phyloP scores from a whole-genome alignment of 1,140 invertebrate genomes.

The Neodiprion virginianus region DNA sequence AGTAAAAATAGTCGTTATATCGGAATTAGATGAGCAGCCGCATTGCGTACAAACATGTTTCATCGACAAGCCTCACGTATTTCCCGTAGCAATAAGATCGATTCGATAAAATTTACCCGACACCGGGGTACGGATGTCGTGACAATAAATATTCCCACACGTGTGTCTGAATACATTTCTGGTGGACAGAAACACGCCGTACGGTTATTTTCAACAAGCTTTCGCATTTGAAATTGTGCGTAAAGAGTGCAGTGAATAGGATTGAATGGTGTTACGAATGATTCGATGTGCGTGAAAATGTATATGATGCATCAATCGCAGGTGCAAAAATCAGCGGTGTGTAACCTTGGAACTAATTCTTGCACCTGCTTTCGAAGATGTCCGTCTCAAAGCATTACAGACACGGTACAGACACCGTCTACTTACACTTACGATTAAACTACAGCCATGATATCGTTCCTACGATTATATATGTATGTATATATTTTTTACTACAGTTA shows the following conservation, averaged over 20 bases:
- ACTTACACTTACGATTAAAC: background rate
- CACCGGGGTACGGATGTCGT: background rate
- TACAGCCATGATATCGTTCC: background rate
- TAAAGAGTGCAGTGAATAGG: constrained; percentile 2
- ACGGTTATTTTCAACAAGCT: background rate
- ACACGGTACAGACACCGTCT: background rate
- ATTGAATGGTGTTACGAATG: background rate
- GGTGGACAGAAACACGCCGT: background rate
- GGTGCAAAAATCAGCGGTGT: background rate
- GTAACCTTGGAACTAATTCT: background rate
- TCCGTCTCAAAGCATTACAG: background rate
- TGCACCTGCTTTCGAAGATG: background rate
- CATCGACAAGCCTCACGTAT: background rate
- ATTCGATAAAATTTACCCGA: background rate
- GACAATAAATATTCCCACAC: background rate
- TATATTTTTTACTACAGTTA: background rate
- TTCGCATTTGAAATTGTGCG: constrained; percentile 1
- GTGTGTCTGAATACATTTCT: background rate
- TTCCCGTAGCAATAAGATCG: background rate
- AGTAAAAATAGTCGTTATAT: background rate
- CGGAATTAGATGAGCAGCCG: background rate
- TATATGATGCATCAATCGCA: background rate
- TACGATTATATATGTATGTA: background rate
- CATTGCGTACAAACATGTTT: no score
- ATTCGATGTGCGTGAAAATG: background rate